These are phyloP conservation scores for Tortrix viridana DNA, from an alignment of 2,888 invertebrate species.

Conservation along the genomic window DNA sequence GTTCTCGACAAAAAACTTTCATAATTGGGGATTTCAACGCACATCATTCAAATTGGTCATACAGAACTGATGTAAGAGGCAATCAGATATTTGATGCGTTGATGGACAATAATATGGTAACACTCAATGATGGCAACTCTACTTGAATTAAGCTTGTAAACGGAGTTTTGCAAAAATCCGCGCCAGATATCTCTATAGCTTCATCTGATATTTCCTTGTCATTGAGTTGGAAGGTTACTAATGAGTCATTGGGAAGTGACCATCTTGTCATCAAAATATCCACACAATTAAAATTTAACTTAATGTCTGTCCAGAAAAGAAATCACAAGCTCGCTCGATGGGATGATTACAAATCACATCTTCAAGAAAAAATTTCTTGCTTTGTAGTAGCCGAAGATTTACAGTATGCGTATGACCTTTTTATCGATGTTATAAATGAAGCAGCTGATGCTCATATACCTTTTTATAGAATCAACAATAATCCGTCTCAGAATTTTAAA, in stretches of 20 bases:
- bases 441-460: too few relatives aligned
- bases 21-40: conserved; percentile 40
- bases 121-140: conserved; percentile 38
- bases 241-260: conserved; percentile 42
- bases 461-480: too few relatives aligned
- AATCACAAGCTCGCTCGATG: conserved; percentile 6
- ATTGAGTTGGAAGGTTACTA: conserved; percentile 35
- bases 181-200: conserved; percentile 40
- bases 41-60: conserved; percentile 42
- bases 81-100: conserved; percentile 37
- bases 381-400: too few relatives aligned
- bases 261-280: conserved; percentile 37
- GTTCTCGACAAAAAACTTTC: conserved; percentile 10
- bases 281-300: neutral
- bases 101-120: conserved; percentile 32
- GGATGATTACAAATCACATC: too few relatives aligned
- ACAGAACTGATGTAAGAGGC: conserved; percentile 39
- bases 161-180: conserved; percentile 31
- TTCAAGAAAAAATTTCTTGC: too few relatives aligned
- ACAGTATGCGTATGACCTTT: too few relatives aligned
- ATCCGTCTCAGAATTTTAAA: too few relatives aligned
- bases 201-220: conserved; percentile 39
- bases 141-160: conserved; percentile 39
- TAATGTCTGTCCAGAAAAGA: neutral
- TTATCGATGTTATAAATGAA: too few relatives aligned